Evolutionary conservation across 2,113 vertebrate species (phyloP).

Genomic region (Tachysurus fulvidraco): DNA sequence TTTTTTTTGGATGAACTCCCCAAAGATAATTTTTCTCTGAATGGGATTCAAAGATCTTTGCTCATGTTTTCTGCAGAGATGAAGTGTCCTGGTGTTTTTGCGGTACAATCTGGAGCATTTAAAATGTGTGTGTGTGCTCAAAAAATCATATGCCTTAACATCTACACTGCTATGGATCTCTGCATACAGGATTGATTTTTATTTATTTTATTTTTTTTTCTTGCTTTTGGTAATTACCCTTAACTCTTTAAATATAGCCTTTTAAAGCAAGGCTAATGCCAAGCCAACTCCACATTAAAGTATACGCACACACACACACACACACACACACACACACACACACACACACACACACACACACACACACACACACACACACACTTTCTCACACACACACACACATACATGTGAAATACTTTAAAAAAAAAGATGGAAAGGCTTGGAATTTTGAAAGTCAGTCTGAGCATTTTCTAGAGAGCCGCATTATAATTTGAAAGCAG

Average conservation of each 20-base stretch:
- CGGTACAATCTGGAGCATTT: neutral
- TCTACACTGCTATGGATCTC: neutral
- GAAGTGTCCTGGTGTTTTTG: neutral
- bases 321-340: neutral
- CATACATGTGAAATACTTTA: neutral
- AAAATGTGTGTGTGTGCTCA: too few relatives aligned
- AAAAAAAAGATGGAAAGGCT: neutral
- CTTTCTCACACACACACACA: too few relatives aligned
- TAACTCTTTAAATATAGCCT: neutral
- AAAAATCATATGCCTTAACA: neutral
- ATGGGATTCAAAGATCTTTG: slow-evolving; percentile 45
- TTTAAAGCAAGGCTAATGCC: neutral
- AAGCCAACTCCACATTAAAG: neutral
- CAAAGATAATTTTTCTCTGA: slow-evolving; percentile 39
- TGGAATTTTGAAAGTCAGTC: neutral
- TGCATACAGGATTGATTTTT: neutral
- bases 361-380: neutral
- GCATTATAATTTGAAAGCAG: neutral
- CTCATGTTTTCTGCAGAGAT: neutral
- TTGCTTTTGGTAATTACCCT: neutral
- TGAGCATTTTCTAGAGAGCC: neutral
- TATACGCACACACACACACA: too few relatives aligned
- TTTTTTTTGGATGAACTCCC: slow-evolving; percentile 52
- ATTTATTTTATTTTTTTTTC: neutral
- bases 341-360: too few relatives aligned